phyloP scores from a whole-genome alignment of 1,140 invertebrate genomes.

The Philopotamus ludificatus region DNA sequence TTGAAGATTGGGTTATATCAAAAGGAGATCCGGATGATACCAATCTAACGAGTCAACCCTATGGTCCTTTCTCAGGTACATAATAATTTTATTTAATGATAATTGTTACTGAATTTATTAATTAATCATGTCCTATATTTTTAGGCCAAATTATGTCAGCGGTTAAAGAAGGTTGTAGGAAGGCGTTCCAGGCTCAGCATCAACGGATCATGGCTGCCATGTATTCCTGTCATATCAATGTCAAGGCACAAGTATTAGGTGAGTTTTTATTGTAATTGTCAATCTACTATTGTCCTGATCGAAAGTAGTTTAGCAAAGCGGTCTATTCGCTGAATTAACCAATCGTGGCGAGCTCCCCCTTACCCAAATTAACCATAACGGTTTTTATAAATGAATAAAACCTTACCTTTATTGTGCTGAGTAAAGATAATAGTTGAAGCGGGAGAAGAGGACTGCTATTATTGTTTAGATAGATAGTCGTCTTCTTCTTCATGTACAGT shows the following conservation, averaged over 20 bases:
- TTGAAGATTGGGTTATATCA: conserved; percentile 76
- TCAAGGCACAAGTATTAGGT: conserved; percentile 91
- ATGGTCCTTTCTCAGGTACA: conserved; percentile 60
- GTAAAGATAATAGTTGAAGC: no score
- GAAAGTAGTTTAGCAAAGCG: no score
- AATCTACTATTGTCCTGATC: no score
- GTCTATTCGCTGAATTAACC: no score
- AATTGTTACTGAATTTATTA: background rate
- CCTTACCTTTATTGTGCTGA: no score
- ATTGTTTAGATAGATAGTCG: no score
- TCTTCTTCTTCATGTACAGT: no score
- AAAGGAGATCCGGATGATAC: conserved; percentile 51
- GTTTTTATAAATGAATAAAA: no score
- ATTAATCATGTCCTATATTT: conserved; percentile 21
- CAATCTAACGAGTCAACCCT: conserved; percentile 44
- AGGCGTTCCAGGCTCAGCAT: conserved; percentile 85
- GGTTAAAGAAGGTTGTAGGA: conserved; percentile 85
- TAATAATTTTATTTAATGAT: background rate
- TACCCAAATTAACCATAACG: no score
- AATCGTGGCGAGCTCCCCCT: no score
- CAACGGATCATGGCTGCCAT: conserved; percentile 94
- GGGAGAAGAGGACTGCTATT: no score
- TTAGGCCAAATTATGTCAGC: conserved; percentile 89
- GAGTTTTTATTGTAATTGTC: no score
- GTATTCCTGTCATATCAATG: conserved; percentile 93